phyloP scores from a whole-genome alignment of 2,113 vertebrate genomes.

The Aphelocoma coerulescens region DNA sequence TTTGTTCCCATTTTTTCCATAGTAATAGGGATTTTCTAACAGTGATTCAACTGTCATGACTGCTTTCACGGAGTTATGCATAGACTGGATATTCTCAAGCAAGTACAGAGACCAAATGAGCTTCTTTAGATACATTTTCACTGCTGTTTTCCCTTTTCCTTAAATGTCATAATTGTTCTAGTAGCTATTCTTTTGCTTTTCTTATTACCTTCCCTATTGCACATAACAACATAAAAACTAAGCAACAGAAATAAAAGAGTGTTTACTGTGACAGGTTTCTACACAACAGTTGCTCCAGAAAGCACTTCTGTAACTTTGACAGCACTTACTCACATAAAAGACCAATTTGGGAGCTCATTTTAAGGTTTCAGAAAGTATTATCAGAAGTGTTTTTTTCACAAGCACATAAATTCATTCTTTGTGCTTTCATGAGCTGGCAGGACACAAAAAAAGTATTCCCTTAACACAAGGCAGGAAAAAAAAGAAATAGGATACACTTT shows the following conservation, averaged over 20 bases:
- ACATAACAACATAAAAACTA: conserved; percentile 25
- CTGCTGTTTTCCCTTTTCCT: neutral
- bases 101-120: neutral
- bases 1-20: neutral
- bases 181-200: conserved; percentile 5
- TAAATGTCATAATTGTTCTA: neutral
- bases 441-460: neutral
- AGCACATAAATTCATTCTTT: neutral
- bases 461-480: neutral
- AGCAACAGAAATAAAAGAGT: conserved; percentile 1
- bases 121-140: neutral
- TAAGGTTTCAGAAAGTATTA: neutral
- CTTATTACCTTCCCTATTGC: neutral
- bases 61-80: neutral
- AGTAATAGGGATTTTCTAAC: neutral
- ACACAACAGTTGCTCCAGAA: neutral
- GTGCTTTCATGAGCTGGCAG: neutral
- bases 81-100: neutral
- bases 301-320: neutral
- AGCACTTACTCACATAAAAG: neutral
- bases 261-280: conserved; percentile 30
- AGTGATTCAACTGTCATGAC: neutral
- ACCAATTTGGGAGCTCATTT: neutral
- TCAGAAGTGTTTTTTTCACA: neutral
- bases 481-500: neutral